Evolutionary conservation across 2,888 invertebrate genomes (phyloP), one percentile per base, ranked within the genome.

Genomic region (Amblyjoppa fuscipennis): DNA sequence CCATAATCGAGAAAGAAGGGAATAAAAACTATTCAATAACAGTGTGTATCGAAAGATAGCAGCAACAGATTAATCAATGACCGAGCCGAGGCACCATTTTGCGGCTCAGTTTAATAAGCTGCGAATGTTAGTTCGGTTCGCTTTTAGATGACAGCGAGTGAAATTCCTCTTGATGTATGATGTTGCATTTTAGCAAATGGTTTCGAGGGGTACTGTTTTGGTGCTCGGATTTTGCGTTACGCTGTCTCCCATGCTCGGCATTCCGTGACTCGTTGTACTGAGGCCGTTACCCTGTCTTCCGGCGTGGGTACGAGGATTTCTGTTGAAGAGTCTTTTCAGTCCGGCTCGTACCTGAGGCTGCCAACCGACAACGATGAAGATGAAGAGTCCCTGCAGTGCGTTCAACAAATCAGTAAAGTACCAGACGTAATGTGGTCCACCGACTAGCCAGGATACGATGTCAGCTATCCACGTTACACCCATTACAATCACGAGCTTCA

Each of bases 361-460:
- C 94, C 97, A 98, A 74, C 98, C 98, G 89, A 98, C 97, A 88
- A 98, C 98, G 91, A 97, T 96, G 94, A 98, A 98, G 91, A 98
- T 98, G 94, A 98, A 96, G 78, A 98, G 97, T 88, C 98, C 98
- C 94, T 98, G 98, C 90, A 98, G 95, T 88, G 97, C 97, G 95
- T 98, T 98, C 91, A 98, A 96, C 92, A 98, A 94, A 94, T 98
- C 98, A 76, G 98, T 97, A 88, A 97, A 95, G 94, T 97, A 97
- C 98, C 98, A 98, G 90, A 97, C 94, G 93, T 96, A 97, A 90
- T 96, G 95, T 0, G 97, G 97, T 5, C 98, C 97, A 88, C 97
- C 98, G 85, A 96, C 96, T 87, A 96, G 96, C 97, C 97, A 98
- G 71, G 98, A 98, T 85, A 98, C 95, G 84, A 98, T 96, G 94